These are phyloP conservation scores for Cariama cristata DNA, from an alignment of 2,113 vertebrate species.

Conservation along the genomic window DNA sequence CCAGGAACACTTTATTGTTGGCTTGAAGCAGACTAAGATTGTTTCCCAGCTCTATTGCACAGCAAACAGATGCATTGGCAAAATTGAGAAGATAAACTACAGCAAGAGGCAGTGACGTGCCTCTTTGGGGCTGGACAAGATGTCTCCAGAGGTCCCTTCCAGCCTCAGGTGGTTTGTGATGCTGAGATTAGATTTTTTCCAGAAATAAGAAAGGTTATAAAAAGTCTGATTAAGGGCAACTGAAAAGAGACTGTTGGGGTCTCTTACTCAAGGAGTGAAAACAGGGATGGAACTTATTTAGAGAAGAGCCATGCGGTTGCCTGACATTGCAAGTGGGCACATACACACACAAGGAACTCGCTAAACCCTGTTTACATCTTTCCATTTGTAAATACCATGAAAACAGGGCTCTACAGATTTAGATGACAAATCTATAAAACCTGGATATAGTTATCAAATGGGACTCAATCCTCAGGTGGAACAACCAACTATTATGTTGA, in stretches of 20 bases:
- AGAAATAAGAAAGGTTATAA: background rate
- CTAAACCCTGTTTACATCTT: background rate
- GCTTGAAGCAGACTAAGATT: background rate
- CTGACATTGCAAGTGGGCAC: background rate
- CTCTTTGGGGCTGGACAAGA: background rate
- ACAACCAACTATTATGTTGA: background rate
- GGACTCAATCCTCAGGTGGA: background rate
- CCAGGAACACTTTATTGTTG: background rate
- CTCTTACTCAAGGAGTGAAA: background rate
- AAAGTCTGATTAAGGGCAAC: background rate
- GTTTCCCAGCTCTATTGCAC: background rate
- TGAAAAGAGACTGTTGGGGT: background rate
- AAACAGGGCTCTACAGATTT: background rate
- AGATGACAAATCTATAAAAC: background rate
- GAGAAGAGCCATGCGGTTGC: background rate
- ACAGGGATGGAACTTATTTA: background rate
- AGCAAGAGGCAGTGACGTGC: background rate
- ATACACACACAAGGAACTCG: accelerated
- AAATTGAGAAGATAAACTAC: accelerated
- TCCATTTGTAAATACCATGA: background rate
- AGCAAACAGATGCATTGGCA: background rate
- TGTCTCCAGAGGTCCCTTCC: background rate
- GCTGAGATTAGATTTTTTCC: background rate
- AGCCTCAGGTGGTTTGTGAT: background rate
- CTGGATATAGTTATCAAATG: background rate